Evolutionary conservation across 2,113 vertebrate species (phyloP).

Genomic region (Sminthopsis crassicaudata): DNA sequence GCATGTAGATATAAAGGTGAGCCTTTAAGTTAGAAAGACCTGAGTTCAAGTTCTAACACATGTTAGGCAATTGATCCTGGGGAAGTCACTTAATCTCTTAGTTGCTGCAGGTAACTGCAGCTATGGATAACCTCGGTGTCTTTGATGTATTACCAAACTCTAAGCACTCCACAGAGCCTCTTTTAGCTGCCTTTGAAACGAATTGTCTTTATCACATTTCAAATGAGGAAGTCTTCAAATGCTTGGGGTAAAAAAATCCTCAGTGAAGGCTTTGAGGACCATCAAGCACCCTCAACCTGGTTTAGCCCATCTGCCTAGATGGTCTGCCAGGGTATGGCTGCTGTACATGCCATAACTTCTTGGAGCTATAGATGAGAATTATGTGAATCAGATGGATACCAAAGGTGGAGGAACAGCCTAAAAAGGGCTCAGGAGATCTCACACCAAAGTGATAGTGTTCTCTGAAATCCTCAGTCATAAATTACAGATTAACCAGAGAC

Average conservation of each 20-base stretch:
- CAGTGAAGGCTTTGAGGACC: not conserved
- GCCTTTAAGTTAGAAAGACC: not conserved
- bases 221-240: not conserved
- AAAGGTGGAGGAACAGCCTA: too few species aligned
- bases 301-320: not conserved
- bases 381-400: too few species aligned
- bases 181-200: not conserved
- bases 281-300: not conserved
- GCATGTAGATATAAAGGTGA: not conserved
- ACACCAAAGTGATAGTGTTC: too few species aligned
- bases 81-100: not conserved
- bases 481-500: too few species aligned
- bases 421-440: too few species aligned
- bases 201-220: not conserved
- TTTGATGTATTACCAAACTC: not conserved
- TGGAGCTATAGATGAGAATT: not conserved
- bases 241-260: not conserved
- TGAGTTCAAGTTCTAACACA: not conserved
- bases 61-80: not conserved
- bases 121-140: not conserved
- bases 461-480: too few species aligned
- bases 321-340: too few species aligned
- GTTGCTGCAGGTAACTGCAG: not conserved
- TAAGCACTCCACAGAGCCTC: not conserved
- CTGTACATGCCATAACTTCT: too few species aligned